Evolutionary conservation across 2,113 vertebrate genomes (phyloP), one percentile per base, ranked within the genome.

Genomic region (Merops nubicus): DNA sequence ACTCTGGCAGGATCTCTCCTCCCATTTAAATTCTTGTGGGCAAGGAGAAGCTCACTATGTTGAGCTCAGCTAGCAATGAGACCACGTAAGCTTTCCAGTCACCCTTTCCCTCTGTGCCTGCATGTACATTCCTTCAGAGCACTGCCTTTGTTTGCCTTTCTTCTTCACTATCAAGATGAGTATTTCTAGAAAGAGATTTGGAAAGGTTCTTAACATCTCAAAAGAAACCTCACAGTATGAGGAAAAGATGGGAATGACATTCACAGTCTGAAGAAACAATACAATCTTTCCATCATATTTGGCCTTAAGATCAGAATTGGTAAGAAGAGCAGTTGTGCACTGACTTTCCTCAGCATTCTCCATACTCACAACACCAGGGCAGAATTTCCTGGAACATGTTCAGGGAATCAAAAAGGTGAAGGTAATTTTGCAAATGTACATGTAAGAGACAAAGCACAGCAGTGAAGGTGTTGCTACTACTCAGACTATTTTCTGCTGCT

Each of bases 21-120:
- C 28, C 26, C 36, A 54, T 92, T 92, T 93, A 95, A 96, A 88
- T 95, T 95, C 67, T 76, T 93, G 85, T 90, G 85, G 88, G 43
- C 67, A 77, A 79, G 53, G 40, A 82, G 74, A 79, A 62, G 82
- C 78, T 85, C n/a, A 63, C 43, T 50, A 60, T 11, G 8, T 80
- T 82, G 57, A 91, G 38, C 36, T 88, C 85, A 91, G 0, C 28
- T 7, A 70, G 60, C 63, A 77, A 36, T 45, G 29, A 78, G 56
- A 51, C 17, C 0, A 0, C 40, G 23, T 43, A 72, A 89, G 43
- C 26, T 90, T 88, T 88, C 36, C 21, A 64, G 15, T 36, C 9
- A 5, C 51, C 17, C 9, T 51, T 33, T 89, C 23, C 38, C 5
- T 72, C 43, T 36, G 1, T 0, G 2, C 17, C 81, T 79, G 31